phyloP scores from a whole-genome alignment of 2,888 invertebrate species.

The Galeopsomyia nigrocyanea region DNA sequence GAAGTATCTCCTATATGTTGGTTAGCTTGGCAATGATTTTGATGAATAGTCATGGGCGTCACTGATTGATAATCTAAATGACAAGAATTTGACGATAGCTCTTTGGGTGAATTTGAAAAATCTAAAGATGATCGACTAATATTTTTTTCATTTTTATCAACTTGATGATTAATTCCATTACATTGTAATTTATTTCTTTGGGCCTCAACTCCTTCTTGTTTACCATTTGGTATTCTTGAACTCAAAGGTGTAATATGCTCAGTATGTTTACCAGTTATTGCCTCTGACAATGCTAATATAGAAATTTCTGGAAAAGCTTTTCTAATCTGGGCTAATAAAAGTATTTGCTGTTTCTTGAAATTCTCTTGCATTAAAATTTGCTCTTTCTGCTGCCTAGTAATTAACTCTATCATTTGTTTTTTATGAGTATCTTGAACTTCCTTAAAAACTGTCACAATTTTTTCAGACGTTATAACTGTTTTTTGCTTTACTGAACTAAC shows the following conservation, averaged over 20 bases:
- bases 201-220: not conserved
- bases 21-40: slow-evolving; percentile 27
- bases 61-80: slow-evolving; percentile 25
- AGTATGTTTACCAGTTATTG: slow-evolving; percentile 47
- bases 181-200: slow-evolving; percentile 24
- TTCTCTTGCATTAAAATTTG: slow-evolving; percentile 75
- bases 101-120: slow-evolving; percentile 48
- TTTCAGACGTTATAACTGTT: slow-evolving; percentile 57
- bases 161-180: slow-evolving; percentile 41
- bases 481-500: slow-evolving; percentile 26
- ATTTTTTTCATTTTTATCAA: slow-evolving; percentile 32
- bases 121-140: slow-evolving; percentile 47
- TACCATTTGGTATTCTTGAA: slow-evolving; percentile 19
- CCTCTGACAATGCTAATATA: slow-evolving; percentile 46
- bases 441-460: slow-evolving; percentile 60
- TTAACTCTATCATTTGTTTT: slow-evolving; percentile 74
- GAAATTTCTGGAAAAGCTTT: slow-evolving; percentile 61
- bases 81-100: slow-evolving; percentile 35
- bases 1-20: slow-evolving; percentile 19
- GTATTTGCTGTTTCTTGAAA: slow-evolving; percentile 77
- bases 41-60: slow-evolving; percentile 27
- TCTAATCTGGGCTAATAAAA: slow-evolving; percentile 71
- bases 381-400: slow-evolving; percentile 77
- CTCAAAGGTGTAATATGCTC: slow-evolving; percentile 27
- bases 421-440: slow-evolving; percentile 77